Conservation (phyloP, 2,113 vertebrate genomes). For the Plestiodon gilberti region DNA sequence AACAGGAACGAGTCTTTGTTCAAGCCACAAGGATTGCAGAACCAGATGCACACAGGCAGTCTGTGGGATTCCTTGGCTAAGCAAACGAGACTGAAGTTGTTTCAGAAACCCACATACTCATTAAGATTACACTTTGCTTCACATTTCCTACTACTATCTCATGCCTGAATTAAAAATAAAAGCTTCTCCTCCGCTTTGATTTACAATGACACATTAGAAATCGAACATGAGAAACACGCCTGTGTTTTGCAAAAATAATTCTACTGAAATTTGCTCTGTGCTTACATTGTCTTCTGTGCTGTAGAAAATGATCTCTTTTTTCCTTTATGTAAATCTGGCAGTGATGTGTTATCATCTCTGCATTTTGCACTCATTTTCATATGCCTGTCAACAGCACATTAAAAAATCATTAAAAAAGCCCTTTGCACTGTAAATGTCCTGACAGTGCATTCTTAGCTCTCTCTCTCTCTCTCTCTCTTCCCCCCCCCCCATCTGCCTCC, state of each 20-base stretch:
- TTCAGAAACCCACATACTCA: conserved; percentile 4
- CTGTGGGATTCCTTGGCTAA: not conserved
- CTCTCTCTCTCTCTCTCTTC: conserved; percentile 39
- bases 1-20: not conserved
- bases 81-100: conserved; percentile 12
- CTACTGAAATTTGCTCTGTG: conserved; percentile 53
- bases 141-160: conserved; percentile 30
- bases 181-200: conserved; percentile 53
- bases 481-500: conserved; percentile 47
- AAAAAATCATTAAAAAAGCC: conserved; percentile 66
- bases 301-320: conserved; percentile 47
- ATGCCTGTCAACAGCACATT: conserved; percentile 66
- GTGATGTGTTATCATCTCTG: conserved; percentile 54
- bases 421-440: conserved; percentile 51
- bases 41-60: not conserved
- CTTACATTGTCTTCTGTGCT: conserved; percentile 46
- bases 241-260: conserved; percentile 73
- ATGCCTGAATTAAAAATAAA: conserved; percentile 11
- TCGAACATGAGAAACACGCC: conserved; percentile 62
- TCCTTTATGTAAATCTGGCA: conserved; percentile 55
- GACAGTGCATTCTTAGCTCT: conserved; percentile 62
- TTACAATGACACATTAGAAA: conserved; percentile 67
- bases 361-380: conserved; percentile 67
- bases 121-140: conserved; percentile 31
- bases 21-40: not conserved